Percentiles rank a stretch among this genome's conserved stretches.
Evolutionary conservation across 1,140 invertebrate species (phyloP).

Genomic region (Pinna nobilis): DNA sequence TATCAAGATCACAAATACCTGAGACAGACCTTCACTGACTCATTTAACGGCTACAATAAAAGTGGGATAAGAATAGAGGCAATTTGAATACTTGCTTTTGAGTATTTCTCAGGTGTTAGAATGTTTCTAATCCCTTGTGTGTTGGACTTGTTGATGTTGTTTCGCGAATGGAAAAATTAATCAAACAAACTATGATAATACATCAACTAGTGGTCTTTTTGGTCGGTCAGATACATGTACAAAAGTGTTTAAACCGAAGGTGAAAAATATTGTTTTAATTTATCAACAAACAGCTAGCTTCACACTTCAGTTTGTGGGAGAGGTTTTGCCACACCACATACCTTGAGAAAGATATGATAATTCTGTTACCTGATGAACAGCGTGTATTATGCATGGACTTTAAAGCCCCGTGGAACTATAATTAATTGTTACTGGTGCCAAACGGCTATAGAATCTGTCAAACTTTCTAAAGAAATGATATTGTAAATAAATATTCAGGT

Average conservation of each 20-base stretch:
- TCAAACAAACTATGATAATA: no score
- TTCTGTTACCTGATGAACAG: not conserved
- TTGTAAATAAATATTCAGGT: slow-evolving; percentile 3
- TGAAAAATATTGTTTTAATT: not conserved
- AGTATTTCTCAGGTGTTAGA: no score
- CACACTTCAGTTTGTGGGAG: not conserved
- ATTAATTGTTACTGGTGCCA: slow-evolving; percentile 13
- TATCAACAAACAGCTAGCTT: not conserved
- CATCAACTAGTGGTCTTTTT: no score
- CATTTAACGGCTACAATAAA: not conserved
- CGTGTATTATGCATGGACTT: slow-evolving; percentile 15
- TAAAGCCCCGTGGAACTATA: slow-evolving; percentile 3
- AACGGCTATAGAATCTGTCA: slow-evolving; percentile 12
- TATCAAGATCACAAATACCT: not conserved
- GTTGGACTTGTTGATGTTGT: no score
- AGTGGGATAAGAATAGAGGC: no score
- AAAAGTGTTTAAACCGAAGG: not conserved
- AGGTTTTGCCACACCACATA: not conserved
- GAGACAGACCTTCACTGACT: slow-evolving; percentile 2
- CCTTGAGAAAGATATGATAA: slow-evolving; percentile 6
- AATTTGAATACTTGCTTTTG: no score
- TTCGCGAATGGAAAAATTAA: no score
- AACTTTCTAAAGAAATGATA: slow-evolving; percentile 8
- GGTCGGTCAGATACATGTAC: not conserved
- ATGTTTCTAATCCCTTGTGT: no score